A percentile compares a stretch with the other conserved stretches of the same genome.
phyloP scores from a whole-genome alignment of 2,888 invertebrate genomes.

The Anarsia innoxiella region DNA sequence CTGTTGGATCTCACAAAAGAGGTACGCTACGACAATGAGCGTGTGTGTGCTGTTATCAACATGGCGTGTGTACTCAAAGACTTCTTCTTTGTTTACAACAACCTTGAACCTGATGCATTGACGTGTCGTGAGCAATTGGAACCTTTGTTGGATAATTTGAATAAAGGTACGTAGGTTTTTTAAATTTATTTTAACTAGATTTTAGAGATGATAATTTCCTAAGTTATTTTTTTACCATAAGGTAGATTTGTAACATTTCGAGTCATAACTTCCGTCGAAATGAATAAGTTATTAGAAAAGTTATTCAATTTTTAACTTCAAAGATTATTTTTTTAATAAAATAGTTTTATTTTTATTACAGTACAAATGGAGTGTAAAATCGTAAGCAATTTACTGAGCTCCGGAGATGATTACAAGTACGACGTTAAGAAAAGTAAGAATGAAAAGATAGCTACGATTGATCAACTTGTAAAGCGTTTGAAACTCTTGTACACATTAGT shows the following conservation, averaged over 20 bases:
- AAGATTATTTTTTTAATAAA: not conserved
- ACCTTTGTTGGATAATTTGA: conserved; percentile 42
- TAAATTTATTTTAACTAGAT: not conserved
- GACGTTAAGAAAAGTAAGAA: conserved; percentile 32
- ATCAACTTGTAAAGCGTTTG: conserved; percentile 49
- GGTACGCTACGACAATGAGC: conserved; percentile 31
- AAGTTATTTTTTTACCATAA: conserved; percentile 1
- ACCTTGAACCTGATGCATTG: conserved; percentile 52
- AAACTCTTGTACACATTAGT: conserved; percentile 57
- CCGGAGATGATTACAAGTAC: conserved; percentile 34
- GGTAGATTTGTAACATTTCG: too few relatives aligned
- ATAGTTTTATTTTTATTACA: conserved; percentile 25
- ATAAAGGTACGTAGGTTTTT: conserved; percentile 40
- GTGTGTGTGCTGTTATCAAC: conserved; percentile 45
- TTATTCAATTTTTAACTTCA: not conserved
- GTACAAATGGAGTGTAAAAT: conserved; percentile 59
- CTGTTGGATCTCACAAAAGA: conserved; percentile 39
- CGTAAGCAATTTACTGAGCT: conserved; percentile 47
- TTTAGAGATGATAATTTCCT: not conserved
- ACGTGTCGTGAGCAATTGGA: conserved; percentile 35
- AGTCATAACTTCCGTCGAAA: too few relatives aligned
- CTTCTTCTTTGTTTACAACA: conserved; percentile 50
- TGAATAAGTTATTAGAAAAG: too few relatives aligned
- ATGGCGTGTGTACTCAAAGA: conserved; percentile 46
- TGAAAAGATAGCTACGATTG: conserved; percentile 31